Evolutionary conservation across 2,113 vertebrate genomes (phyloP).

Genomic region (Candoia aspera): DNA sequence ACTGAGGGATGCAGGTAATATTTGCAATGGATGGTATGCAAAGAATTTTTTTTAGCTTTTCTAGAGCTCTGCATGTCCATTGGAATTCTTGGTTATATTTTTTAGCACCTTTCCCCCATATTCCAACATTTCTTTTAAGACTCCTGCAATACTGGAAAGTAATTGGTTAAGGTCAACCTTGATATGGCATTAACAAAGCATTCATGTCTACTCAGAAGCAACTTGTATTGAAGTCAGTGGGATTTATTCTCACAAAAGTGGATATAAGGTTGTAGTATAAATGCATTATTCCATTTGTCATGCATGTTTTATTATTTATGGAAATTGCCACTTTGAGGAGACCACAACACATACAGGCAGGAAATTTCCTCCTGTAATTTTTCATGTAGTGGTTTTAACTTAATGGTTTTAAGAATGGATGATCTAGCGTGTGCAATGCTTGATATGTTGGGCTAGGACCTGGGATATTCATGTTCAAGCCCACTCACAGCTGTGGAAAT

Average conservation of each 20-base stretch:
- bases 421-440: background rate
- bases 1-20: constrained; percentile 9
- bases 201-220: background rate
- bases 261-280: background rate
- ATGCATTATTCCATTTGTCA: background rate
- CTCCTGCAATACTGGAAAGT: background rate
- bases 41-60: background rate
- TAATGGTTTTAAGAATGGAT: background rate
- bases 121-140: background rate
- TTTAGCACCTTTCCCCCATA: background rate
- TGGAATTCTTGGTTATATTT: background rate
- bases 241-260: background rate
- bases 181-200: background rate
- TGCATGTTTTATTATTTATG: background rate
- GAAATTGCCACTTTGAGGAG: background rate
- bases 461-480: background rate
- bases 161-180: background rate
- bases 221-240: background rate
- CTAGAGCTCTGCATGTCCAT: background rate
- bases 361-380: background rate
- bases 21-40: constrained; percentile 9
- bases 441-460: background rate
- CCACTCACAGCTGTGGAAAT: background rate
- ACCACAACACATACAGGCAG: background rate
- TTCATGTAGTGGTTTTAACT: background rate